Evolutionary conservation across 2,113 vertebrate species (phyloP).

Genomic region (Puntigrus tetrazona): DNA sequence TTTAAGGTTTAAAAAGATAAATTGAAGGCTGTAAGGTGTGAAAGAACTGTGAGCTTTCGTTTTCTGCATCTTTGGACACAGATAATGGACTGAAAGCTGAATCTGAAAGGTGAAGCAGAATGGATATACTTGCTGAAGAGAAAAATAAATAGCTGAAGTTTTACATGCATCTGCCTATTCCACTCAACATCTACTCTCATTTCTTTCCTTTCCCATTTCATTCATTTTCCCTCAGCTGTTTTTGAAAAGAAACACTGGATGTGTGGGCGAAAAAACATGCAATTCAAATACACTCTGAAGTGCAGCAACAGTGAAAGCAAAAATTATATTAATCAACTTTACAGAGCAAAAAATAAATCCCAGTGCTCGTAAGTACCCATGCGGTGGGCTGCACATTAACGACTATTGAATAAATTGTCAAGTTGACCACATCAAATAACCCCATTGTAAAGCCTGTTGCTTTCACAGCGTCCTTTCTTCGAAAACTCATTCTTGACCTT

Average conservation of each 20-base stretch:
- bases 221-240: not conserved
- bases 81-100: slow-evolving; percentile 36
- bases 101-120: slow-evolving; percentile 29
- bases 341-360: not conserved
- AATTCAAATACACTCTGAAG: slow-evolving; percentile 1
- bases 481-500: slow-evolving; percentile 39
- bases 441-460: not conserved
- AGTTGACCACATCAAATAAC: slow-evolving; percentile 14
- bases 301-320: slow-evolving; percentile 10
- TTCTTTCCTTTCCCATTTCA: slow-evolving; percentile 19
- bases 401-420: slow-evolving; percentile 6
- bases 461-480: not conserved
- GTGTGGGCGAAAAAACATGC: not conserved
- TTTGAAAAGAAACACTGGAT: slow-evolving; percentile 19
- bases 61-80: slow-evolving; percentile 21
- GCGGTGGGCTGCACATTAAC: not conserved
- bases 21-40: slow-evolving; percentile 14
- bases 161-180: not conserved
- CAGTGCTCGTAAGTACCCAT: not conserved
- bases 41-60: slow-evolving; percentile 17
- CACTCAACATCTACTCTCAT: slow-evolving; percentile 27
- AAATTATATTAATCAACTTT: slow-evolving; percentile 26
- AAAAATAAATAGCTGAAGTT: slow-evolving; percentile 27
- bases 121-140: not conserved
- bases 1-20: slow-evolving; percentile 39